Conservation (phyloP, 2,113 vertebrate genomes). For the Gorsachius goisagi region DNA sequence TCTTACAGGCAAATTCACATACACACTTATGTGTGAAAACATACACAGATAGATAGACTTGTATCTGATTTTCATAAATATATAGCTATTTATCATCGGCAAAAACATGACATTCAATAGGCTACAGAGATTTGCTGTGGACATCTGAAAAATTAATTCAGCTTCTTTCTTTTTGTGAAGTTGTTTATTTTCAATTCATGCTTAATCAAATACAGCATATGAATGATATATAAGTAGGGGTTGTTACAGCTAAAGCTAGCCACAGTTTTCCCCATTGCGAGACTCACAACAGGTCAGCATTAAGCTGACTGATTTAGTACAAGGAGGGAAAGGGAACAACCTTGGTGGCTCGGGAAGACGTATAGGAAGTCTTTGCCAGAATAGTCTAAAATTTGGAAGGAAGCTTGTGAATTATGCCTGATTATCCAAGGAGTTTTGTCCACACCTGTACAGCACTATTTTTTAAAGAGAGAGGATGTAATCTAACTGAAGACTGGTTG, state of each 20-base stretch:
- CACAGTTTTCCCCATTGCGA: background rate
- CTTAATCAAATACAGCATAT: background rate
- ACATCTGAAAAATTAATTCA: background rate
- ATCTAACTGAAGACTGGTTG: background rate
- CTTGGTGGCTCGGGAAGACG: background rate
- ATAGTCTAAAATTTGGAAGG: background rate
- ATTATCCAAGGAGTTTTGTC: background rate
- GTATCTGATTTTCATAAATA: background rate
- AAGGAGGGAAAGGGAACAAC: background rate
- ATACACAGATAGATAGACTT: background rate
- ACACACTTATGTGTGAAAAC: background rate
- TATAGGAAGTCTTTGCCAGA: background rate
- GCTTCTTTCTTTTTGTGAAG: background rate
- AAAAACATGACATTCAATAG: background rate
- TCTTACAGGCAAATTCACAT: background rate
- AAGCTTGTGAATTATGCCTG: background rate
- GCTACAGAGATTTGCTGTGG: background rate
- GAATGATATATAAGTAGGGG: background rate
- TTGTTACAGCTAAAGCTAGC: background rate
- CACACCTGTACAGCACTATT: background rate
- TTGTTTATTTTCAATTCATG: background rate
- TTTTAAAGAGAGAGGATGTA: background rate
- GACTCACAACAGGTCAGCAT: background rate
- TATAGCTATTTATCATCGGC: background rate
- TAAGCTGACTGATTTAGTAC: background rate